Conservation (phyloP, 2,113 vertebrate species). For the Corvus cornix region DNA sequence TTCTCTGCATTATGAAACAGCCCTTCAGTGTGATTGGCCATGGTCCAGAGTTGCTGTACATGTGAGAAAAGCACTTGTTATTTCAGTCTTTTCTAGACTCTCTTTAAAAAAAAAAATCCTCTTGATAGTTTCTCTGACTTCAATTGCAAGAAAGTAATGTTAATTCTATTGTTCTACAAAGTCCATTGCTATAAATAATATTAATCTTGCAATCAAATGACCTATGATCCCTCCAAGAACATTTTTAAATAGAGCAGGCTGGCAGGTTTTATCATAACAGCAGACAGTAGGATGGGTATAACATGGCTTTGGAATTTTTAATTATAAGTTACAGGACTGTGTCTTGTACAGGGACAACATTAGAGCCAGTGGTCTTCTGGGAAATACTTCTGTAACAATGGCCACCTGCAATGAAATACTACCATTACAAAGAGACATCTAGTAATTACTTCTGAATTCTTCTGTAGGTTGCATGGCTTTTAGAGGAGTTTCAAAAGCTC, state of each 20-base stretch:
- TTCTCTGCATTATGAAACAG: neutral
- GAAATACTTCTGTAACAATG: neutral
- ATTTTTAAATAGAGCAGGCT: constrained; percentile 7
- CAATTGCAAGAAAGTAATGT: neutral
- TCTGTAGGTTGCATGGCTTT: neutral
- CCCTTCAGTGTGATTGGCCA: neutral
- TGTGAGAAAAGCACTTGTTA: neutral
- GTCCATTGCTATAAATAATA: neutral
- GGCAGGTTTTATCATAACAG: neutral
- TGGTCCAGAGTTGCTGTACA: neutral
- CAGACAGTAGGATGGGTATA: neutral
- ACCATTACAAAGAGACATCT: neutral
- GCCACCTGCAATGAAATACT: neutral
- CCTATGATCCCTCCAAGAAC: neutral
- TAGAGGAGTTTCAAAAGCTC: neutral
- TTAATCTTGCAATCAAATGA: neutral
- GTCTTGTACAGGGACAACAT: neutral
- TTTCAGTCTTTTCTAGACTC: neutral
- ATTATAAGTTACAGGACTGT: neutral
- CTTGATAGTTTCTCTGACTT: neutral
- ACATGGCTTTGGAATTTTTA: neutral
- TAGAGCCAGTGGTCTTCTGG: neutral
- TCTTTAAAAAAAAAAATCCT: neutral
- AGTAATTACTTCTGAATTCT: neutral
- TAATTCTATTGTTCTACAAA: neutral